Evolutionary conservation across 1,140 invertebrate species (phyloP), one percentile per base, ranked within the genome.

Genomic region (Anoplolepis gracilipes): DNA sequence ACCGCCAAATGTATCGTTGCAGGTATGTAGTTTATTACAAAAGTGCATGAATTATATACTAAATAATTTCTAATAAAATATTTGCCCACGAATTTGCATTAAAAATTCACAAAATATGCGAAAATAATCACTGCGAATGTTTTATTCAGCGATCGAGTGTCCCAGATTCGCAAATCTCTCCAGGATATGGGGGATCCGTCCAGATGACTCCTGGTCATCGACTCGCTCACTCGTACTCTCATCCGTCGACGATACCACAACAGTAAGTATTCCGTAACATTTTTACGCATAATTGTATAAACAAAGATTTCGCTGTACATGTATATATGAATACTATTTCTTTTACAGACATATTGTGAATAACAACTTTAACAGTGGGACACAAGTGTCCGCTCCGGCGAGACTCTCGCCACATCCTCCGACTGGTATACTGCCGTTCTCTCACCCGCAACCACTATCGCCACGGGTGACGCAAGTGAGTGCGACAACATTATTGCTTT

Each of bases 1-100:
- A 28, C 97, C 97, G 8, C 97, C 97, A 10, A 98, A 98, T 94
- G 97, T 98, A 10, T 97, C 97, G 36, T 92, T 97, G 85, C 96
- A 96, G 95, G 96, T 96, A 90, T 82, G 57, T n/a, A 42, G 1
- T 22, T 61, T 82, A 64, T 76, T 49, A 25, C 13, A 42, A 13
- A 42, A 42, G 39, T 42, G 8, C 59, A 13, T 36, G n/a, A 36
- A 25, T n/a, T n/a, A 59, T 28, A 59, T 75, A 75, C 8, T 59
- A 28, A 11, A 10, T 61, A 1, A 76, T 77, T 13, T 77, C n/a
- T 65, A 49, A 65, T n/a, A 3, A 65, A 33, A 33, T 55, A 6
- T 39, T 22, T 33, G 2, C n/a, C 19, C 5, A 1, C 28, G n/a
- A n/a, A n/a, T 76, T 76, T 42, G 2, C n/a, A 16, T 46, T 7